Percentiles rank a stretch among this genome's conserved stretches.
These are phyloP conservation scores for Strigops habroptila DNA, from an alignment of 2,113 vertebrate species.

Conservation along the genomic window DNA sequence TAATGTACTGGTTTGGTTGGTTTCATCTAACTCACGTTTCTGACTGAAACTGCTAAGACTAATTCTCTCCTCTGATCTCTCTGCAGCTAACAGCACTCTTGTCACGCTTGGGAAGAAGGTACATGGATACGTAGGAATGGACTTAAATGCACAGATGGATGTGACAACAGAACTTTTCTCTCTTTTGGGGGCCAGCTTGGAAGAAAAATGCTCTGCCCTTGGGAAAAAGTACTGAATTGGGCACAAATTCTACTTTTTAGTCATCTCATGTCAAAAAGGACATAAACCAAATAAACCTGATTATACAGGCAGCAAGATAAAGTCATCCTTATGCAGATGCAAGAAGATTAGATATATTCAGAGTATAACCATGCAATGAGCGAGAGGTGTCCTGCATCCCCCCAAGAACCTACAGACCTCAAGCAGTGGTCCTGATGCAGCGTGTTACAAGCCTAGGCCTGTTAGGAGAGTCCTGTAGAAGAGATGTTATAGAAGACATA, in stretches of 20 bases:
- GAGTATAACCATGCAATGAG: not conserved
- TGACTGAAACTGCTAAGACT: not conserved
- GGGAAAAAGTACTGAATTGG: not conserved
- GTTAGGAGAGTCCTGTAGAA: not conserved
- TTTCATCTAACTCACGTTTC: not conserved
- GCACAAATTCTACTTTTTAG: not conserved
- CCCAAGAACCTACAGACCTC: not conserved
- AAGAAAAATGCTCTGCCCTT: not conserved
- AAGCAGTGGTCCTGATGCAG: not conserved
- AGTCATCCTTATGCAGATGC: not conserved
- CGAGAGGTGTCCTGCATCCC: not conserved
- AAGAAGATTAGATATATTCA: not conserved
- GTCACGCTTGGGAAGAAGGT: not conserved
- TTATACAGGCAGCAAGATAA: not conserved
- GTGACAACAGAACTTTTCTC: not conserved
- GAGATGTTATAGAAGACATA: not conserved
- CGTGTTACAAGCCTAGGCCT: not conserved
- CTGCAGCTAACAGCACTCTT: not conserved
- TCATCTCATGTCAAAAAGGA: not conserved
- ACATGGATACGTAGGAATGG: fast-evolving
- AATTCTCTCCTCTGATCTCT: not conserved
- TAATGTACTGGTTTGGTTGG: not conserved
- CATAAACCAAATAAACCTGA: not conserved
- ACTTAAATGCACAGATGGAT: not conserved
- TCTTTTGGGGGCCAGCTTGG: not conserved